Base-by-base conservation (phyloP, 2,113 vertebrate species). In the Polyodon spathula region DNA sequence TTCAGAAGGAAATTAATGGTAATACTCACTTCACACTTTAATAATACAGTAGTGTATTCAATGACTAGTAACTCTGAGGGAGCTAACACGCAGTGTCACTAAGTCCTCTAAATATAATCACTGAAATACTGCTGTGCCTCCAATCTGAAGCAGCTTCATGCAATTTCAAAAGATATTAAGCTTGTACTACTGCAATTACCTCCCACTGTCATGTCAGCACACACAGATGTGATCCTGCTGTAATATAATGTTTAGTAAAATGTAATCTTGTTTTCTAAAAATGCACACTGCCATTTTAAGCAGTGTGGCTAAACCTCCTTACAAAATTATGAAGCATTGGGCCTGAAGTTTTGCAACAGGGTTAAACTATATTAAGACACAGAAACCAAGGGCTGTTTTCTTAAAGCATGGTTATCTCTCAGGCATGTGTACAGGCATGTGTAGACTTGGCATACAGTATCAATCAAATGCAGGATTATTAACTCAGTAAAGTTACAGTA, bases 191-290 rank as follows among this genome's bases (percentile, higher is more conserved):
- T 37, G 58, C 51, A 56, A 53, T 56, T 40, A 55, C 58, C 63
- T 48, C 63, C 58, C 63, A 60, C 58, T 37, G 37, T 27, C 27
- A 15, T 40, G 52, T 14, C 37, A 40, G 58, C 41, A 39, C 4
- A 9, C 56, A 27, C 44, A 57, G 51, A 51, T 40, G 46, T 43
- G 50, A 37, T 59, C 39, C 17, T 16, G 43, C 37, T 52, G 56
- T 12, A 58, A 52, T 58, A 58, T 58, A 16, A 39, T 53, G 54
- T 43, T 56, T 59, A 39, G 14, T 59, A n/a, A 64, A 42, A 50
- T 50, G 56, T 54, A 53, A 59, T 64, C 43, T 59, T n/a, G 52
- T 64, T 48, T 53, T 54, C 46, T 64, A 54, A 58, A 64, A 64
- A 64, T 64, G 59, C 63, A 59, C 63, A 16, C 48, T 40, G 56